A percentile compares a stretch with the other conserved stretches of the same genome.
Conservation (phyloP, 2,797 vertebrate species). For the Bovichtus diacanthus region DNA sequence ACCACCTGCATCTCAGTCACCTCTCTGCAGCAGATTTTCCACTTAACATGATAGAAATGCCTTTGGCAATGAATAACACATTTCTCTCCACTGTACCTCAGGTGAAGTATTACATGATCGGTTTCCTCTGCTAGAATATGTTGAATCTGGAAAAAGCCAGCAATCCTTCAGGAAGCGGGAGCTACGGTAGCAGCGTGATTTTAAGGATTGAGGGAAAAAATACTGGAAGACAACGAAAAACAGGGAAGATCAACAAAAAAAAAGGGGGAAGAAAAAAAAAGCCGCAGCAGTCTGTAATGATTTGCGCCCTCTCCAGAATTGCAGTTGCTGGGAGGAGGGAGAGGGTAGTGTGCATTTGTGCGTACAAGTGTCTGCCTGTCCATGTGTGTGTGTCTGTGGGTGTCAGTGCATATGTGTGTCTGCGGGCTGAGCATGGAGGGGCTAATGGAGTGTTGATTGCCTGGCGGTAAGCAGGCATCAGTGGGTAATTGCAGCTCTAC, state of each 20-base stretch:
- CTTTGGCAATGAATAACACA: slow-evolving; percentile 73
- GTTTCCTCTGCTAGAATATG: slow-evolving; percentile 58
- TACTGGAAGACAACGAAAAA: slow-evolving; percentile 54
- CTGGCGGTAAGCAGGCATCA: slow-evolving; percentile 83
- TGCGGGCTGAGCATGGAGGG: slow-evolving; percentile 70
- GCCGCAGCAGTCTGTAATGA: slow-evolving; percentile 68
- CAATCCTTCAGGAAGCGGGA: slow-evolving; percentile 52
- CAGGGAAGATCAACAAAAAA: slow-evolving; percentile 37
- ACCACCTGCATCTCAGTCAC: slow-evolving; percentile 70
- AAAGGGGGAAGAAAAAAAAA: slow-evolving; percentile 4
- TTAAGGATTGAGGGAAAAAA: slow-evolving; percentile 41
- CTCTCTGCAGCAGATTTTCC: slow-evolving; percentile 70
- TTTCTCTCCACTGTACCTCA: slow-evolving; percentile 71
- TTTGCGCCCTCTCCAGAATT: slow-evolving; percentile 66
- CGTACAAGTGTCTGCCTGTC: slow-evolving; percentile 13
- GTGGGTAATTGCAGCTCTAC: slow-evolving; percentile 82
- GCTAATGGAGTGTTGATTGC: slow-evolving; percentile 87
- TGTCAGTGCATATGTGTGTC: slow-evolving; percentile 57
- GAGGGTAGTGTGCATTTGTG: slow-evolving; percentile 45
- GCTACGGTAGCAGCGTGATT: slow-evolving; percentile 35
- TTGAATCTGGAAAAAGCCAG: slow-evolving; percentile 47
- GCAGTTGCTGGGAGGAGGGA: slow-evolving; percentile 30
- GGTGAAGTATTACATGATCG: slow-evolving; percentile 72
- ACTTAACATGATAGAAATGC: slow-evolving; percentile 78
- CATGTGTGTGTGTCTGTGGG: slow-evolving; percentile 48